A percentile compares a stretch with the other conserved stretches of the same genome.
Conservation (phyloP, 2,888 invertebrate species). For the Liopterus haemorrhoidalis region DNA sequence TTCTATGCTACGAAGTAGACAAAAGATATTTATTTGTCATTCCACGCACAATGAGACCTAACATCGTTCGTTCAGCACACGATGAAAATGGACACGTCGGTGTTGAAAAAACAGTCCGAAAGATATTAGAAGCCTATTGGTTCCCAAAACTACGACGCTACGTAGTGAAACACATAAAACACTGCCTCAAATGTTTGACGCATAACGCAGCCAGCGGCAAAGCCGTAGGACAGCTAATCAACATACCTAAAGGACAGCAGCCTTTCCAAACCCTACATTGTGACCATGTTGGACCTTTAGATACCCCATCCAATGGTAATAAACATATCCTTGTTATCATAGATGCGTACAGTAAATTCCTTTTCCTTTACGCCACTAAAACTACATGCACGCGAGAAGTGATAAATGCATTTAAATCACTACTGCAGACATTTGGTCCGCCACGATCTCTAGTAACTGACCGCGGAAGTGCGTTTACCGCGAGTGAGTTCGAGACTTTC, state of each 20-base stretch:
- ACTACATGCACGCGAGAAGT: background rate
- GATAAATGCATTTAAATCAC: background rate
- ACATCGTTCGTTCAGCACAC: no score
- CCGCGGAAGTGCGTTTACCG: background rate
- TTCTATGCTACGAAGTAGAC: no score
- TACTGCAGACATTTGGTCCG: background rate
- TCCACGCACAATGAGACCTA: no score
- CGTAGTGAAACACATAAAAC: no score
- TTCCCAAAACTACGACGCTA: no score
- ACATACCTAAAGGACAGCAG: background rate
- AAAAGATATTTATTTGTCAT: no score
- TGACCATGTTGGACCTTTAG: background rate
- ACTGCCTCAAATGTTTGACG: no score
- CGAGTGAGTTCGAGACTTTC: background rate
- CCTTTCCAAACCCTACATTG: background rate
- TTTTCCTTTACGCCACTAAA: conserved; percentile 1
- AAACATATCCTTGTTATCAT: background rate
- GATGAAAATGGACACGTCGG: no score
- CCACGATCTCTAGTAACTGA: background rate
- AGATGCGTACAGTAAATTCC: conserved; percentile 1
- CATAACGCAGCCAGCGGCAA: no score
- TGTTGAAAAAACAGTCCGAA: no score
- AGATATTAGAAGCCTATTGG: no score
- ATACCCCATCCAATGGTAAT: background rate
- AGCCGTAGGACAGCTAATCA: no score